These are phyloP conservation scores for Leptonema lineaticorne DNA, from an alignment of 1,140 invertebrate species.

Conservation along the genomic window DNA sequence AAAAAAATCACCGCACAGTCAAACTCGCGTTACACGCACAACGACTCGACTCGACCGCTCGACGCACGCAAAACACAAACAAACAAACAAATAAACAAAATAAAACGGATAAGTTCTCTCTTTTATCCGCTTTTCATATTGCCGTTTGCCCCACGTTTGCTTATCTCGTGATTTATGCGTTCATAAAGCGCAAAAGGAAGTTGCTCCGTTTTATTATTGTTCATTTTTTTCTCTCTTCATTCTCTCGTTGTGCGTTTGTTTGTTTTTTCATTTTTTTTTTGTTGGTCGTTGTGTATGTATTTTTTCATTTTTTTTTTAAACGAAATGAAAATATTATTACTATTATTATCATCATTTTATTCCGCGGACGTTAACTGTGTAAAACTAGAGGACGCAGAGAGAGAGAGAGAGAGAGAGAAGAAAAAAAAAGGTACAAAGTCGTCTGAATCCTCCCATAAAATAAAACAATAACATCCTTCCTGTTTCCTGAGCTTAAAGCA, in stretches of 20 bases:
- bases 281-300: neutral
- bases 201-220: constrained; percentile 23
- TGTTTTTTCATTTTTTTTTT: neutral
- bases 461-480: constrained; percentile 37
- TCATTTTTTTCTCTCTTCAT: constrained; percentile 10
- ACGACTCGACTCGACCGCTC: no score
- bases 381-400: no score
- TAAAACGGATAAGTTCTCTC: constrained; percentile 17
- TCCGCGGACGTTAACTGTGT: constrained; percentile 1
- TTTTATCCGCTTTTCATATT: constrained; percentile 29
- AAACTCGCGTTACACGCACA: no score
- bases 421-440: constrained; percentile 28
- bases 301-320: neutral
- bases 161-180: constrained; percentile 29
- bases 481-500: constrained; percentile 28
- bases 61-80: no score
- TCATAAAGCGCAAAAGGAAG: constrained; percentile 30
- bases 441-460: constrained; percentile 27
- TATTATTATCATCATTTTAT: neutral
- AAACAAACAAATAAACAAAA: no score
- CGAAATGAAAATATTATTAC: no score
- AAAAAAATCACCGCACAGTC: no score
- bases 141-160: constrained; percentile 18
- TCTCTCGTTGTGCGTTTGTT: neutral
- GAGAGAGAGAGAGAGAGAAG: no score